Conservation (phyloP, 2,113 vertebrate genomes). For the Saiga tatarica region DNA sequence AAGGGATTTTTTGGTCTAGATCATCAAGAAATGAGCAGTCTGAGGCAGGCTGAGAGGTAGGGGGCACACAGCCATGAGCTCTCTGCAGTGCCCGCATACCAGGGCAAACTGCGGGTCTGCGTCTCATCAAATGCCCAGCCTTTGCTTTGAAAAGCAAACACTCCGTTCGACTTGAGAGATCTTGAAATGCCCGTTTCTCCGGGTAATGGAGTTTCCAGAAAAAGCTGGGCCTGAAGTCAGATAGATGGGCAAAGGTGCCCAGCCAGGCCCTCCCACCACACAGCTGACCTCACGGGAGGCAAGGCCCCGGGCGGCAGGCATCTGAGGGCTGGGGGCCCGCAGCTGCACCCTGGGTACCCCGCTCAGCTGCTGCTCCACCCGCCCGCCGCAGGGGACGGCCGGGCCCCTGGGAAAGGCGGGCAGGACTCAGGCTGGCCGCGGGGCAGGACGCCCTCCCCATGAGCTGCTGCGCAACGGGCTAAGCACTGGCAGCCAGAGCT, state of each 20-base stretch:
- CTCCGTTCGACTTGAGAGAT: not conserved
- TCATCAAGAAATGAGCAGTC: accelerated
- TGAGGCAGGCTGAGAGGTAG: not conserved
- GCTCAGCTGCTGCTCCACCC: not conserved
- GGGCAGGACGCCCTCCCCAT: not conserved
- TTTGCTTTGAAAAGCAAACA: not conserved
- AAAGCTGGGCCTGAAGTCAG: not conserved
- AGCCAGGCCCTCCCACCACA: accelerated
- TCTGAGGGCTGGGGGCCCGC: not conserved
- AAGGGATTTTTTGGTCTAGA: accelerated
- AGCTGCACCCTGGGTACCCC: accelerated
- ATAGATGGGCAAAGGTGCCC: accelerated
- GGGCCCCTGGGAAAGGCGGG: not conserved
- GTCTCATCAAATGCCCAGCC: not conserved
- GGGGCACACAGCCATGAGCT: accelerated
- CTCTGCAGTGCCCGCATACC: not conserved
- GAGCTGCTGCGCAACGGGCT: accelerated
- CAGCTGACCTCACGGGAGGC: not conserved
- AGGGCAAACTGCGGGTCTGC: accelerated
- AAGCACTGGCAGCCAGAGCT: accelerated
- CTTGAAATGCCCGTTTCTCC: not conserved
- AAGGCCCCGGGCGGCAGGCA: accelerated
- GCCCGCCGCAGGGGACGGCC: accelerated
- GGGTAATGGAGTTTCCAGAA: not conserved
- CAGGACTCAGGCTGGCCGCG: accelerated